Conservation (phyloP, 2,888 invertebrate species). For the Embidobia sp. region DNA sequence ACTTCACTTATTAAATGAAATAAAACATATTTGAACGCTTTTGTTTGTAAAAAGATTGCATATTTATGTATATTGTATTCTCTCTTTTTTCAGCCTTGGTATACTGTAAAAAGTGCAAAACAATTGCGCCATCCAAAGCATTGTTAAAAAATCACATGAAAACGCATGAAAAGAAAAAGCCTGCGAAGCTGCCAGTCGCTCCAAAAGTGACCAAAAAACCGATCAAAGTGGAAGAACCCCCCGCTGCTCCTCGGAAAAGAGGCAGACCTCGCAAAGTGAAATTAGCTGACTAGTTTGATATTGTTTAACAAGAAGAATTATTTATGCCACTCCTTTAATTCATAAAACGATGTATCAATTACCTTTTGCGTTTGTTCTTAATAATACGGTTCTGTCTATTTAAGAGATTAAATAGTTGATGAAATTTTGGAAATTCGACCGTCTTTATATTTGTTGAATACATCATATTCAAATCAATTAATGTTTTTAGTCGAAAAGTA, state of each 20-base stretch:
- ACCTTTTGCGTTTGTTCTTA: too few species aligned
- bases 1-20: too few species aligned
- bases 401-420: too few species aligned
- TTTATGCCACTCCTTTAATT: slow-evolving; percentile 6
- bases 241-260: slow-evolving; percentile 67
- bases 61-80: too few species aligned
- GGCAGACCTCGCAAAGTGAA: slow-evolving; percentile 66
- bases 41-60: too few species aligned
- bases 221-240: slow-evolving; percentile 22
- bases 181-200: slow-evolving; percentile 58
- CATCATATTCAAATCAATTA: too few species aligned
- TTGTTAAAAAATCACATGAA: slow-evolving; percentile 73
- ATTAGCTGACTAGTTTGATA: slow-evolving; percentile 22
- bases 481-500: too few species aligned
- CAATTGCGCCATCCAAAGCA: slow-evolving; percentile 70
- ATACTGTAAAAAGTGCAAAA: slow-evolving; percentile 74
- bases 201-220: slow-evolving; percentile 32
- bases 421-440: too few species aligned
- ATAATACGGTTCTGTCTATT: too few species aligned
- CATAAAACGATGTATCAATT: too few species aligned
- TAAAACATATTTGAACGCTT: too few species aligned
- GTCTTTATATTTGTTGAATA: too few species aligned
- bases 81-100: slow-evolving; percentile 71
- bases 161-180: slow-evolving; percentile 70
- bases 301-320: slow-evolving; percentile 1